These are phyloP conservation scores for Sinelater perroti DNA, from an alignment of 2,888 invertebrate genomes.

Conservation along the genomic window DNA sequence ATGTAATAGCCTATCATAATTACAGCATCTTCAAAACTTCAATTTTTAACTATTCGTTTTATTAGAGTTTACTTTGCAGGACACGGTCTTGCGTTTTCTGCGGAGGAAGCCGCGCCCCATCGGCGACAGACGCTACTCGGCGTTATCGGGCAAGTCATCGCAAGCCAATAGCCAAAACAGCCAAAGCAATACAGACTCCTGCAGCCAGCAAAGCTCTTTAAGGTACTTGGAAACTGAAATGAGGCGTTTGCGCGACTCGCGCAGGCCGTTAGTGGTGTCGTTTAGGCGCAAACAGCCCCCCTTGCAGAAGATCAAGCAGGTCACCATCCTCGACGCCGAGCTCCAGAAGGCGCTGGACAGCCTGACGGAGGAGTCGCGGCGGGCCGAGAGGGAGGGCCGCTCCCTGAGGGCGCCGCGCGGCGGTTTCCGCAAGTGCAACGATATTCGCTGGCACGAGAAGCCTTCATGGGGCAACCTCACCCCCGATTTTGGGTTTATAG, in stretches of 20 bases:
- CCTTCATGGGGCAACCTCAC: conserved; percentile 18
- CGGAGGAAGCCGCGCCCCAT: conserved; percentile 46
- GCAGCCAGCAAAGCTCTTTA: conserved; percentile 55
- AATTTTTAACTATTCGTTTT: too few relatives aligned
- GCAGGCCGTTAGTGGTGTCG: conserved; percentile 59
- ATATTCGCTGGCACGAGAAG: conserved; percentile 5
- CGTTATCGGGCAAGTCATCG: conserved; percentile 55
- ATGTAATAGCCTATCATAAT: too few relatives aligned
- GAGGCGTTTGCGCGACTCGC: conserved; percentile 54
- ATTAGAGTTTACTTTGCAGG: too few relatives aligned
- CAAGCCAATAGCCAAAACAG: conserved; percentile 56
- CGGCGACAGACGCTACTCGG: conserved; percentile 56
- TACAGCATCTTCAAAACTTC: too few relatives aligned
- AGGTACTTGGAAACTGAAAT: conserved; percentile 59
- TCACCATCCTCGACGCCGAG: conserved; percentile 44
- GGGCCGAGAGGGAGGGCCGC: conserved; percentile 18
- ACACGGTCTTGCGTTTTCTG: conserved; percentile 54
- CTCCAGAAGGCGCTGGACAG: conserved; percentile 48
- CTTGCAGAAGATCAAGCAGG: conserved; percentile 41
- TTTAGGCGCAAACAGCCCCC: conserved; percentile 50
- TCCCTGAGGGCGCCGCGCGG: conserved; percentile 19
- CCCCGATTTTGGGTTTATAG: conserved; percentile 28
- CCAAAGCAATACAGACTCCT: conserved; percentile 57
- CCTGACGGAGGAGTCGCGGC: conserved; percentile 40
- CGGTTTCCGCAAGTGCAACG: conserved; percentile 18